Percentiles rank a stretch among this genome's conserved stretches.
Conservation (phyloP, 35 echinoderm and acorn worm species). For the Hemicentrotus pulcherrimus region DNA sequence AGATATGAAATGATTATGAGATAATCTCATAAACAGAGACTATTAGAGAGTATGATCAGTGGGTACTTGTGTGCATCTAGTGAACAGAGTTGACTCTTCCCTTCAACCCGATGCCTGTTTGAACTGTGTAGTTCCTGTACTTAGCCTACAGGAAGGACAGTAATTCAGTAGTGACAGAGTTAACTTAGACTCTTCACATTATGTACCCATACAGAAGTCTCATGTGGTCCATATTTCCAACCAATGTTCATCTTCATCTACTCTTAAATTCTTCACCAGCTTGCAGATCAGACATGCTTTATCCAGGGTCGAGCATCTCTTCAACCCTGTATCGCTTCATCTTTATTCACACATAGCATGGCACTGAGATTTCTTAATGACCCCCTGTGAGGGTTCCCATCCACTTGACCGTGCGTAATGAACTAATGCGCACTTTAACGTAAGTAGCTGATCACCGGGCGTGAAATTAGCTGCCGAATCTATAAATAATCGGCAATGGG, state of each 20-base stretch:
- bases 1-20: background rate
- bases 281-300: background rate
- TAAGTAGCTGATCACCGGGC: background rate
- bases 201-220: background rate
- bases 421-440: constrained; percentile 17
- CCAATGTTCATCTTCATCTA: background rate
- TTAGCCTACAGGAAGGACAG: too few relatives aligned
- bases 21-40: too few relatives aligned
- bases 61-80: too few relatives aligned
- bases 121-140: background rate
- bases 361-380: background rate
- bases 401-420: constrained; percentile 1
- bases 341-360: background rate
- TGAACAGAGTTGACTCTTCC: too few relatives aligned
- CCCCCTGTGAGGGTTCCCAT: background rate
- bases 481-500: constrained; percentile 12
- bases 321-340: background rate
- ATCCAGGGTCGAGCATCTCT: background rate
- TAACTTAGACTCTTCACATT: background rate
- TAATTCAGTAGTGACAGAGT: background rate
- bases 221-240: background rate
- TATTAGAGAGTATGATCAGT: too few relatives aligned
- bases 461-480: constrained; percentile 2
- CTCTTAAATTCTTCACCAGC: background rate
- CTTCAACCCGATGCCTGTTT: background rate